A percentile compares a stretch with the other conserved stretches of the same genome.
phyloP scores from a whole-genome alignment of 1,140 invertebrate genomes.

The Drosophila nebulosa region DNA sequence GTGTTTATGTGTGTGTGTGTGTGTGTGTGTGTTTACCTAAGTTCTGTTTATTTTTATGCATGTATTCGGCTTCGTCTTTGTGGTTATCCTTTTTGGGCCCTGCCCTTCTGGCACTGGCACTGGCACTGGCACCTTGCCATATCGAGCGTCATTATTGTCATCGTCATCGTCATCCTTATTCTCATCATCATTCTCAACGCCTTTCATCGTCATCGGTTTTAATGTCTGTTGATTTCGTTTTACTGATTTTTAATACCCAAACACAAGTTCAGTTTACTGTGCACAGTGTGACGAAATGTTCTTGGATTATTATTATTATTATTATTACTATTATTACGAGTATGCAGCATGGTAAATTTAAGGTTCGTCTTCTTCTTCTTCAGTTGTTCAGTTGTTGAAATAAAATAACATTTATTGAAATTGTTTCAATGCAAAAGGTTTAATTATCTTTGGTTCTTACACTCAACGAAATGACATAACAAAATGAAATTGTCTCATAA shows the following conservation, averaged over 20 bases:
- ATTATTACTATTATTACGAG: too few species aligned
- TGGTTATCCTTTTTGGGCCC: constrained; percentile 31
- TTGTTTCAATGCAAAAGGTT: neutral
- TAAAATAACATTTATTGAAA: neutral
- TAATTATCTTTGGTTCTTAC: neutral
- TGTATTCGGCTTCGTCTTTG: constrained; percentile 1
- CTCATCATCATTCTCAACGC: constrained; percentile 26
- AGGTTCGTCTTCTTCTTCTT: neutral
- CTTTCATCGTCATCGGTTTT: constrained; percentile 39
- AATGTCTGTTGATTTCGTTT: constrained; percentile 64
- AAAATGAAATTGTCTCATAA: too few species aligned
- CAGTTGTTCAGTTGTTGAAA: neutral
- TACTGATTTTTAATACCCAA: constrained; percentile 57
- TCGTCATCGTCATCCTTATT: constrained; percentile 29
- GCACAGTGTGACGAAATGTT: constrained; percentile 14
- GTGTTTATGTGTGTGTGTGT: neutral
- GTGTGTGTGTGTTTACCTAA: constrained; percentile 20
- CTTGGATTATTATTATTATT: neutral
- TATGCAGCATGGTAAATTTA: neutral
- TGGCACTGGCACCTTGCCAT: constrained; percentile 48
- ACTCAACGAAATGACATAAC: neutral
- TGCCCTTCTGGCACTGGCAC: neutral
- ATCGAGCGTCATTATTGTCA: constrained; percentile 33
- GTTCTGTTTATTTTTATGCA: constrained; percentile 63
- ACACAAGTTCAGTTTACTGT: constrained; percentile 1